Conservation (phyloP, 2,113 vertebrate species). For the Triplophysa rosa region DNA sequence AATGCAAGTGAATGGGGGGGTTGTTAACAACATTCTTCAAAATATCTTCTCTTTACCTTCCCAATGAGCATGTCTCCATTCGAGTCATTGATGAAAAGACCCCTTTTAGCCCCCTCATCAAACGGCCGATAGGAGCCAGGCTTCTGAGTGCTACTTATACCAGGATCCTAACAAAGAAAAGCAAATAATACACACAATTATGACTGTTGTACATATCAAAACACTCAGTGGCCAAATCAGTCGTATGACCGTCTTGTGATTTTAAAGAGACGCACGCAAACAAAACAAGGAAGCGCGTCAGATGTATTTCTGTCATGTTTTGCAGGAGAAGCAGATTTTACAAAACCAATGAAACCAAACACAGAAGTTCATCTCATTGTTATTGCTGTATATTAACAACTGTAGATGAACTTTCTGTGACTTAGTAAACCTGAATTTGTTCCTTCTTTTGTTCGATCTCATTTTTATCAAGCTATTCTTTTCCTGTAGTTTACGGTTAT, state of each 20-base stretch:
- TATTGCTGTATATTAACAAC: not conserved
- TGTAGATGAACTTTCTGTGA: not conserved
- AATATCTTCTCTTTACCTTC: constrained; percentile 68
- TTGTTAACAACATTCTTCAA: no score
- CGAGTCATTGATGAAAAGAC: constrained; percentile 81
- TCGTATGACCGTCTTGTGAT: not conserved
- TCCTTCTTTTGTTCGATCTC: no score
- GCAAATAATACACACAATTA: constrained; percentile 1
- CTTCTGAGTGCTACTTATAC: constrained; percentile 81
- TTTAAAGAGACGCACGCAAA: constrained; percentile 3
- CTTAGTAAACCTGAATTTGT: no score
- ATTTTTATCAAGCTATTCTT: no score
- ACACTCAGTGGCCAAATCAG: not conserved
- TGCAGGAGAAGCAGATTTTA: not conserved
- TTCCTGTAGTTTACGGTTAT: no score
- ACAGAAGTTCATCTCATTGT: not conserved
- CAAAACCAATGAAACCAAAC: not conserved
- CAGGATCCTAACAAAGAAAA: constrained; percentile 75
- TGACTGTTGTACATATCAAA: not conserved
- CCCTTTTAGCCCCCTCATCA: constrained; percentile 80
- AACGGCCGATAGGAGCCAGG: constrained; percentile 81
- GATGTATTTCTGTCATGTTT: not conserved
- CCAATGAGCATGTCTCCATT: constrained; percentile 80
- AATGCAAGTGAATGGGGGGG: no score
- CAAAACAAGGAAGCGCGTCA: not conserved